Evolutionary conservation across 2,113 vertebrate genomes (phyloP).

Genomic region (Lampris megalopsis): DNA sequence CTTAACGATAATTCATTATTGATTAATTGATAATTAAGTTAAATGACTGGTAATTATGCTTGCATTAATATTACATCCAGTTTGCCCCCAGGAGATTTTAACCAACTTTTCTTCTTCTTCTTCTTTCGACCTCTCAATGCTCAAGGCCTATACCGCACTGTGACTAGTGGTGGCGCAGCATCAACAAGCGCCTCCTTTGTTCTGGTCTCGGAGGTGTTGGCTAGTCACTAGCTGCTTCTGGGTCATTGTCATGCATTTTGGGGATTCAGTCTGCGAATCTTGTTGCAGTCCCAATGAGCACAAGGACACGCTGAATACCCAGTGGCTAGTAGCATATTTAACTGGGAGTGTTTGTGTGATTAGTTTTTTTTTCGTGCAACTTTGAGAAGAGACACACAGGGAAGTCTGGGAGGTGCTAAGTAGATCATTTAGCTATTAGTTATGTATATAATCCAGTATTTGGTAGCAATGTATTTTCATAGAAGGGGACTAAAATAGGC

Average conservation of each 20-base stretch:
- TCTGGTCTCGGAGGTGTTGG: slow-evolving; percentile 30
- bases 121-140: background rate
- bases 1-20: slow-evolving; percentile 53
- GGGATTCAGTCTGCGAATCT: too few relatives aligned
- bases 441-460: too few relatives aligned
- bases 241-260: slow-evolving; percentile 41
- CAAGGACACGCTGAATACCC: slow-evolving; percentile 29
- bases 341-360: slow-evolving; percentile 5
- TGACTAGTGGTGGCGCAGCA: slow-evolving; percentile 61
- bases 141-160: slow-evolving; percentile 33
- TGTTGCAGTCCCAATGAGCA: background rate
- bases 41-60: slow-evolving; percentile 44
- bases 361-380: slow-evolving; percentile 9
- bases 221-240: slow-evolving; percentile 45
- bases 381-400: slow-evolving; percentile 1
- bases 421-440: background rate
- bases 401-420: background rate
- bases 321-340: slow-evolving; percentile 17
- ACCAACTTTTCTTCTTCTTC: too few relatives aligned
- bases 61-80: slow-evolving; percentile 40
- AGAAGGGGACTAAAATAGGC: too few relatives aligned
- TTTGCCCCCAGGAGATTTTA: slow-evolving; percentile 18
- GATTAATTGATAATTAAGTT: slow-evolving; percentile 55
- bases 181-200: slow-evolving; percentile 49
- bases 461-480: too few relatives aligned